phyloP scores from a whole-genome alignment of 2,113 vertebrate species.

The Chaetorhynchus papuensis region DNA sequence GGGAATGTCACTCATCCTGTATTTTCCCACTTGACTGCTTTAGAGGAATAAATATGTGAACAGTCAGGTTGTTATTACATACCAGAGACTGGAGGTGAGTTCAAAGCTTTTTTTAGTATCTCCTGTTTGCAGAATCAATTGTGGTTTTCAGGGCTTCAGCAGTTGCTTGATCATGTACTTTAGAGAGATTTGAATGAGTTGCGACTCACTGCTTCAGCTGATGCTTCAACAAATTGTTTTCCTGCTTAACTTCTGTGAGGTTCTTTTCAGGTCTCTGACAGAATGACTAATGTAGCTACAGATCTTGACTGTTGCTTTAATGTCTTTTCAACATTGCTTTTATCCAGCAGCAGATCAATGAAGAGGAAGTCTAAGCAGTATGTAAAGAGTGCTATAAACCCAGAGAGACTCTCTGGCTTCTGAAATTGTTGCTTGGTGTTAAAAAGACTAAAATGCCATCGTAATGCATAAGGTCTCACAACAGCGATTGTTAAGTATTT shows the following conservation, averaged over 20 bases:
- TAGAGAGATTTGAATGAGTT: background rate
- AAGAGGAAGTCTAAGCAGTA: background rate
- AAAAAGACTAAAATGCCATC: background rate
- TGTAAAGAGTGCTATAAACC: background rate
- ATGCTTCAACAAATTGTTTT: slow-evolving; percentile 25
- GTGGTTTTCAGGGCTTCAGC: background rate
- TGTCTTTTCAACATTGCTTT: background rate
- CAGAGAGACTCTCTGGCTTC: background rate
- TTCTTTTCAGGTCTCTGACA: slow-evolving; percentile 5
- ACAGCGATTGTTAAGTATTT: background rate
- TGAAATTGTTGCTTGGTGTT: background rate
- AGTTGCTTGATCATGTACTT: background rate
- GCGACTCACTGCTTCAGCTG: background rate
- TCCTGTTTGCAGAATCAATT: background rate
- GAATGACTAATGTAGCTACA: slow-evolving; percentile 16
- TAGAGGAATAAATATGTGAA: background rate
- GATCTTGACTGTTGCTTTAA: slow-evolving; percentile 5
- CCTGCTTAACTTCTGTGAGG: background rate
- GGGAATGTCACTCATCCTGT: background rate
- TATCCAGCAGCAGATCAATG: background rate
- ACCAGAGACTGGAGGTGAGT: background rate
- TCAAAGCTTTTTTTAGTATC: background rate
- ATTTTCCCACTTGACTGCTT: background rate
- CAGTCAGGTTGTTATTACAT: background rate
- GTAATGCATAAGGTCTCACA: background rate